Conservation (phyloP, 2,113 vertebrate species). For the Symphodus melops region DNA sequence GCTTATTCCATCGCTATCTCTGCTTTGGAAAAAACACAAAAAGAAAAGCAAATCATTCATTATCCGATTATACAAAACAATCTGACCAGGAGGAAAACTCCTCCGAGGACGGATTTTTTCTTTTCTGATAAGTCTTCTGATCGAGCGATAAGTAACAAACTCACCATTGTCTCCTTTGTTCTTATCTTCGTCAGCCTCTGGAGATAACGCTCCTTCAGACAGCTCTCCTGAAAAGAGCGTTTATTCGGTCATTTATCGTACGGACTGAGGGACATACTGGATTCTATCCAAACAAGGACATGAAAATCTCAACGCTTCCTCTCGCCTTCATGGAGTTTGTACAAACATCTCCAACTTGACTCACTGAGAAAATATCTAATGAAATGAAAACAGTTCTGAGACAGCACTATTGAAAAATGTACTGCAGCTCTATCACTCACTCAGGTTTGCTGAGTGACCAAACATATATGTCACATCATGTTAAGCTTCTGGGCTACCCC, state of each 20-base stretch:
- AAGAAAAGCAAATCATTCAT: not conserved
- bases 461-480: not conserved
- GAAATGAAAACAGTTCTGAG: too few species aligned
- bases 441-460: not conserved
- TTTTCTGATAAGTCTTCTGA: too few species aligned
- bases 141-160: slow-evolving; percentile 9
- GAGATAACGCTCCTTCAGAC: slow-evolving; percentile 71
- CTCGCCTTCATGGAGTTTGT: too few species aligned
- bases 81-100: too few species aligned
- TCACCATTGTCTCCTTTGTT: slow-evolving; percentile 72
- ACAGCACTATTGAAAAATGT: too few species aligned
- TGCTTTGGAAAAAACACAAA: slow-evolving; percentile 33
- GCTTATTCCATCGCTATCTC: slow-evolving; percentile 67
- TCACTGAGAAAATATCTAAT: too few species aligned
- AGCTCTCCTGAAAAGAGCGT: slow-evolving; percentile 72
- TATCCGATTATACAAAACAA: not conserved
- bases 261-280: not conserved
- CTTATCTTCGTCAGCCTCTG: slow-evolving; percentile 66
- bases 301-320: too few species aligned
- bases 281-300: not conserved
- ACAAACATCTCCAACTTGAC: too few species aligned
- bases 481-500: slow-evolving; percentile 1
- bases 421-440: not conserved
- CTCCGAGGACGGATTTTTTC: too few species aligned
- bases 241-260: not conserved